Conservation (phyloP, 2,113 vertebrate species). For the Myrmophylax atrothorax region DNA sequence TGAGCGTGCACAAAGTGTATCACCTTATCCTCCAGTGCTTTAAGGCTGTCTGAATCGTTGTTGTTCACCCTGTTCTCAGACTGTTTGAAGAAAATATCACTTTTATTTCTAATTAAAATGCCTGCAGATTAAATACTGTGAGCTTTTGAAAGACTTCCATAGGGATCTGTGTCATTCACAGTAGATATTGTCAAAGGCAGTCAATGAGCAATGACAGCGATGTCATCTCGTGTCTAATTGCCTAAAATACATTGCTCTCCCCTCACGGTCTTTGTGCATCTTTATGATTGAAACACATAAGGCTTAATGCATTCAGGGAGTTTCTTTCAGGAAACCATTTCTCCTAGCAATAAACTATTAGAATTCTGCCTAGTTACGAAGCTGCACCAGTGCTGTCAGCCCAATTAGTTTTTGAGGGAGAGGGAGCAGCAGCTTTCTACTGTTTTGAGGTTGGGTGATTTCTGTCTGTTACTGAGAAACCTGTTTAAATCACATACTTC, state of each 20-base stretch:
- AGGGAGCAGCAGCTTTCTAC: neutral
- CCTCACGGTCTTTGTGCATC: neutral
- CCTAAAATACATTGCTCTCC: neutral
- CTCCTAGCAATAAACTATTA: neutral
- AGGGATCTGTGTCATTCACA: constrained; percentile 17
- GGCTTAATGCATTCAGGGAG: neutral
- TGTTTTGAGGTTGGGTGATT: neutral
- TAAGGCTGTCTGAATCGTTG: neutral
- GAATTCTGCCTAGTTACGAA: neutral
- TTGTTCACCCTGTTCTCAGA: neutral
- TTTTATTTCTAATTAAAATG: constrained; percentile 43
- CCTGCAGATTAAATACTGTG: neutral
- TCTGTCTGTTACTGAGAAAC: neutral
- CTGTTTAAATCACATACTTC: neutral
- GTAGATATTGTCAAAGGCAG: constrained; percentile 3
- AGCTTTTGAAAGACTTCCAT: neutral
- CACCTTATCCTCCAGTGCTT: neutral
- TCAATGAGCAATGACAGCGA: constrained; percentile 17
- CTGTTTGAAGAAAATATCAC: constrained; percentile 18
- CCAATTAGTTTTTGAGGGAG: neutral
- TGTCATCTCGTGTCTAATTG: constrained; percentile 17
- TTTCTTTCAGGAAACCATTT: neutral
- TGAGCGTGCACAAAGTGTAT: neutral
- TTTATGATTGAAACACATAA: neutral
- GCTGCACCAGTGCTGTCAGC: neutral